These are phyloP conservation scores for Cylloceria caligata DNA, from an alignment of 2,888 invertebrate genomes.

Conservation along the genomic window DNA sequence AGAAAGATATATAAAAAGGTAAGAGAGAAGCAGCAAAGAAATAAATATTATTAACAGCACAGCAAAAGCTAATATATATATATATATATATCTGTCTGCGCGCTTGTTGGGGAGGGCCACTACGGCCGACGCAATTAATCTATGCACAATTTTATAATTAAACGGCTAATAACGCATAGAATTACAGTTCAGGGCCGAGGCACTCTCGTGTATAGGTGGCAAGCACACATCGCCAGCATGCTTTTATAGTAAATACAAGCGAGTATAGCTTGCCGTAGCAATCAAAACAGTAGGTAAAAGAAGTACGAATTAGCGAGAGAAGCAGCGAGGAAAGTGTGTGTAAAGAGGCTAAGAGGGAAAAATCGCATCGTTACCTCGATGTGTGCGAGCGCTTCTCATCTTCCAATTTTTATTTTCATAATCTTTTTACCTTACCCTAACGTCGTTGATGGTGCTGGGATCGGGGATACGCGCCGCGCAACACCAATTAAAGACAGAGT, in stretches of 20 bases:
- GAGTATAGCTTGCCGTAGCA: conserved; percentile 3
- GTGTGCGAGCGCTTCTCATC: conserved; percentile 16
- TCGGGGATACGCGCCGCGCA: conserved; percentile 39
- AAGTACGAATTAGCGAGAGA: conserved; percentile 22
- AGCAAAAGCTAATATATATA: conserved; percentile 38
- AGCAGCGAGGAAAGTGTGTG: not conserved
- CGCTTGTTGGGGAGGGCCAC: conserved; percentile 79
- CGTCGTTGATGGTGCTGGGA: conserved; percentile 59
- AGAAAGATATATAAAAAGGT: conserved; percentile 63
- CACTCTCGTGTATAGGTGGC: conserved; percentile 80
- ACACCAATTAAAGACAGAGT: conserved; percentile 63
- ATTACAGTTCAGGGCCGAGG: conserved; percentile 82
- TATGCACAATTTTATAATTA: conserved; percentile 84
- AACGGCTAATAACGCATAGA: conserved; percentile 84
- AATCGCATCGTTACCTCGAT: conserved; percentile 44
- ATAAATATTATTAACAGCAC: conserved; percentile 80
- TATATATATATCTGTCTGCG: conserved; percentile 18
- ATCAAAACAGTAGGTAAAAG: not conserved
- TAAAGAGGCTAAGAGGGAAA: conserved; percentile 25
- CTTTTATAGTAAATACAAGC: not conserved
- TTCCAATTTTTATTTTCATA: conserved; percentile 50
- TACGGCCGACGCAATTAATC: conserved; percentile 83
- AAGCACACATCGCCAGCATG: conserved; percentile 20
- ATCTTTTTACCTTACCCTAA: conserved; percentile 72
- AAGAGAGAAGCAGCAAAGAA: conserved; percentile 71